phyloP scores from a whole-genome alignment of 2,113 vertebrate species.

The Globicephala melas region DNA sequence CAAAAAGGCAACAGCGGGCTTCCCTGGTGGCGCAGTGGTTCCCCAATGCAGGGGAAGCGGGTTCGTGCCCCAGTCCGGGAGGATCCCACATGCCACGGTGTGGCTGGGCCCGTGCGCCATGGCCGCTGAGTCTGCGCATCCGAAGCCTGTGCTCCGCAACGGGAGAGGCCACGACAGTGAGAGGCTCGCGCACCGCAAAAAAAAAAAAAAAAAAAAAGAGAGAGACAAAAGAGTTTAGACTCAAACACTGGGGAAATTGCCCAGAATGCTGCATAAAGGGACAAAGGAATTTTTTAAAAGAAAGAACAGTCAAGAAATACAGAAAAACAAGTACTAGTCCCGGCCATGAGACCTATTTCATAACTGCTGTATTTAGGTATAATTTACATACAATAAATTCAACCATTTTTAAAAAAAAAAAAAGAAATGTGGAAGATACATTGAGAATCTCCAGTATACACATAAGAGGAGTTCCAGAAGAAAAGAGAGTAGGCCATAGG shows the following conservation, averaged over 20 bases:
- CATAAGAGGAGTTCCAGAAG: neutral
- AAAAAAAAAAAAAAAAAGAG: neutral
- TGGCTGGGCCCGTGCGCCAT: no score
- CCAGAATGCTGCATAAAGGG: neutral
- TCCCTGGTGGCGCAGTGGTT: no score
- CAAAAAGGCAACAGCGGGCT: neutral
- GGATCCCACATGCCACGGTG: no score
- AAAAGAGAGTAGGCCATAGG: neutral
- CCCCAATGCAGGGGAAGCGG: no score
- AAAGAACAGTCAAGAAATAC: neutral
- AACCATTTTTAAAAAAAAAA: neutral
- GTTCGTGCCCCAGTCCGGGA: no score
- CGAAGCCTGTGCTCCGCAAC: no score
- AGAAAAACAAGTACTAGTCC: neutral
- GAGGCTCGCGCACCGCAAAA: no score
- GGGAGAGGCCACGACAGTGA: no score
- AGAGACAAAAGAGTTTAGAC: neutral
- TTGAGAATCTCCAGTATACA: neutral
- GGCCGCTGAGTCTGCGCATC: no score
- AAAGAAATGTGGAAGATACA: neutral
- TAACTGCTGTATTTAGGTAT: neutral
- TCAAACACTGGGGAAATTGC: neutral
- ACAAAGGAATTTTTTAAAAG: neutral
- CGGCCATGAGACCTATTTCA: fast-evolving
- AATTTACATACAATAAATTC: neutral